Base-by-base conservation (phyloP, 2,888 invertebrate genomes). In the Epinotia bilunana region DNA sequence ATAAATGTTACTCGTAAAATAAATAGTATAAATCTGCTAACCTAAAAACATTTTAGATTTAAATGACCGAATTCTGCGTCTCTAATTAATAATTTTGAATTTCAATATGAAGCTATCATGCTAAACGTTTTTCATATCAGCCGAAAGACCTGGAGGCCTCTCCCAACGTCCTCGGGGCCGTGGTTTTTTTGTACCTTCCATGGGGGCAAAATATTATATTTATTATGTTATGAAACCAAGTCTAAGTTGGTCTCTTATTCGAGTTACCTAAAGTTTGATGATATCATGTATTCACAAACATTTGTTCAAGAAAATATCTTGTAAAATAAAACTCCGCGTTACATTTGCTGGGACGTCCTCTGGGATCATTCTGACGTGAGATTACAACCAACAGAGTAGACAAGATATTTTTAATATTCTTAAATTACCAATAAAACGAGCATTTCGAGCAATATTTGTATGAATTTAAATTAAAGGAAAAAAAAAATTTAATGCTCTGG, bases 241-340 rank as follows among this genome's bases (percentile, higher is more conserved):
- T 12, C 58, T 13, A 58, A 20, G 20, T 58, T 23, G 28, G 12
- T 23, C 6, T 60, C 23, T 20, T 23, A 16, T n/a, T 3, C n/a
- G n/a, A 53, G n/a, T 53, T n/a, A 1, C 16, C 53, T n/a, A 6
- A 13, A 13, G 4, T 61, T 61, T 16, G 2, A 61, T 33, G 6
- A 28, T 60, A 60, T 28, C 16, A 9, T 33, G 33, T 61, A 61
- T 61, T 61, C 33, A 33, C 33, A 13, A 33, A 61, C 33, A 33
- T 61, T 61, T n/a, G 16, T 7, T 28, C 3, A 61, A n/a, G 20
- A 43, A 43, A 62, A 62, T 62, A 43, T 43, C 1, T 43, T 62
- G 18, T 62, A 11, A 43, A 62, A 62, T 39, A 62, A 62, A 62
- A 62, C 39, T 43, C 18, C 18, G 13, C 62, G 62, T n/a, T 62